Base-by-base conservation (phyloP, 2,113 vertebrate genomes). In the Xiphophorus hellerii region DNA sequence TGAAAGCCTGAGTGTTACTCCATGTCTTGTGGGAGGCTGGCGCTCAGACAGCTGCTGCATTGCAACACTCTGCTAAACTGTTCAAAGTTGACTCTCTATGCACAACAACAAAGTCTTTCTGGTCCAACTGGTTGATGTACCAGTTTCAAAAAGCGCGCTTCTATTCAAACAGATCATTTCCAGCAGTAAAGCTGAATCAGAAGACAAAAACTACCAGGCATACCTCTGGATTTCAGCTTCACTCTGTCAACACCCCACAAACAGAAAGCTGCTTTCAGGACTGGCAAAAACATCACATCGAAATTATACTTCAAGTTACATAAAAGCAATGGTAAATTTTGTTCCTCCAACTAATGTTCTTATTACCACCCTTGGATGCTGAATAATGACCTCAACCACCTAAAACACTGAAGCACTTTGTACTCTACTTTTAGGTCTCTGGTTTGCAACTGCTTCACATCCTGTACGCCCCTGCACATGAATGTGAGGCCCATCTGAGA, bases 381-480 rank as follows among this genome's bases (percentile, higher is more conserved):
- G 73, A 42, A 65, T 35, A 12, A 76, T 73, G 75, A 75, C 80
- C 62, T 72, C 73, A 83, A 37, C 72, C 79, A 42, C 77, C 86
- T 69, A 79, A 75, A 73, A 69, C 25, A 13, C 39, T 31, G 0
- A 7, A 63, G 25, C 69, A 10, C 58, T 0, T 17, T 4, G 27
- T 73, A 75, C 25, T 8, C 20, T 31, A 67, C 2, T 0, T 61
- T 48, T 31, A 0, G n/a, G 0, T 15, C 67, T 83, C 77, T 77
- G 69, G 73, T 62, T 66, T 44, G 76, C 73, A 42, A 31, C 83
- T 9, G 30, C 76, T 74, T 68, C 10, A 89, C 88, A 86, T 90
- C 84, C 89, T 90, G 81, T 79, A 80, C 85, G 64, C 86, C 84
- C 79, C 84, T 83, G 84, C 86, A 77, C 64, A 2, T 10, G 14